Percentiles rank a stretch among this genome's conserved stretches.
Evolutionary conservation across 1,140 invertebrate genomes (phyloP).

Genomic region (Zaprionus inermis): DNA sequence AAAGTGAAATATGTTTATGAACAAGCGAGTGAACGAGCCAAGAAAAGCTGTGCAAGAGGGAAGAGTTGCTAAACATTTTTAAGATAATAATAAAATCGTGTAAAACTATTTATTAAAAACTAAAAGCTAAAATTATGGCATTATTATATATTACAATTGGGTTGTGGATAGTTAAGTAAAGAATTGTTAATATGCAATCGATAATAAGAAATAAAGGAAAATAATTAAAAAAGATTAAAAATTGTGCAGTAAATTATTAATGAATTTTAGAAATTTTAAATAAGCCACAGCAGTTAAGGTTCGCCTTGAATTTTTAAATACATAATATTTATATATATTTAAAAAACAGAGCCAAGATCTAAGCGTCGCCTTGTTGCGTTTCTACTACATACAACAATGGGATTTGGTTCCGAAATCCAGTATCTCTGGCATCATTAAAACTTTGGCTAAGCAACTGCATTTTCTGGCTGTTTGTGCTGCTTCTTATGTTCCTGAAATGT

Average conservation of each 20-base stretch:
- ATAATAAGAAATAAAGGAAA: too few species aligned
- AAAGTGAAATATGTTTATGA: conserved; percentile 4
- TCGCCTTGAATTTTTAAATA: too few species aligned
- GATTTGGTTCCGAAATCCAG: conserved; percentile 29
- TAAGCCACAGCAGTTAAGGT: too few species aligned
- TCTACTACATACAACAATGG: conserved; percentile 6
- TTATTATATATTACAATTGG: too few species aligned
- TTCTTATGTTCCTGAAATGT: not conserved
- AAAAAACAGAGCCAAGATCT: not conserved
- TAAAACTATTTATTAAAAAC: too few species aligned
- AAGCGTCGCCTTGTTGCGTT: not conserved
- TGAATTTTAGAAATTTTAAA: too few species aligned
- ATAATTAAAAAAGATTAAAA: too few species aligned
- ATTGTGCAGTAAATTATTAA: too few species aligned
- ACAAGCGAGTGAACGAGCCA: not conserved
- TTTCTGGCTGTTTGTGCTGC: conserved; percentile 18
- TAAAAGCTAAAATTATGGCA: too few species aligned
- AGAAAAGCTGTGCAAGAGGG: not conserved
- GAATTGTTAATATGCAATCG: too few species aligned
- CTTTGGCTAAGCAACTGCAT: conserved; percentile 53
- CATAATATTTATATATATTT: not conserved
- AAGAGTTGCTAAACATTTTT: not conserved
- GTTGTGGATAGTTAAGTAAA: too few species aligned
- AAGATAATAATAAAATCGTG: too few species aligned
- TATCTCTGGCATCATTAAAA: conserved; percentile 75